Evolutionary conservation across 2,113 vertebrate genomes (phyloP).

Genomic region (Microcebus lehilahytsara): DNA sequence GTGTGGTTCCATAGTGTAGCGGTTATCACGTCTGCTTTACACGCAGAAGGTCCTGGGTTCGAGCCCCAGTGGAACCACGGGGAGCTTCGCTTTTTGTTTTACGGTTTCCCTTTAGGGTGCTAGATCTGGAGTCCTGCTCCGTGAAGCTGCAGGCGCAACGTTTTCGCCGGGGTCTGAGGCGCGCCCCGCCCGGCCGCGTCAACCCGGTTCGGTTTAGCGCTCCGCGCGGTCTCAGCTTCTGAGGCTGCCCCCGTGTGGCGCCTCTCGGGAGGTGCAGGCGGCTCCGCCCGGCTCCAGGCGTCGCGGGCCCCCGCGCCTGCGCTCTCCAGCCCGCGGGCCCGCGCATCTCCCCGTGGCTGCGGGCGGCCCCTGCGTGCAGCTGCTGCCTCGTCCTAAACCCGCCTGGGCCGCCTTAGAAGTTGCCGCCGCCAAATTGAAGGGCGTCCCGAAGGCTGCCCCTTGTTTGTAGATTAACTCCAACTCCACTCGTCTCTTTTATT

Average conservation of each 20-base stretch:
- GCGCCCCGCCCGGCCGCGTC: accelerated
- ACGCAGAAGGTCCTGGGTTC: conserved; percentile 99
- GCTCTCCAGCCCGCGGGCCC: accelerated
- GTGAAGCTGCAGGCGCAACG: accelerated
- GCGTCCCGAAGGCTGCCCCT: too few relatives aligned
- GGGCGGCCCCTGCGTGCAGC: accelerated
- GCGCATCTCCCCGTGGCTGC: accelerated
- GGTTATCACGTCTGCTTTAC: conserved; percentile 99
- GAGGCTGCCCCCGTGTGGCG: neutral
- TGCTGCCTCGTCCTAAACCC: too few relatives aligned
- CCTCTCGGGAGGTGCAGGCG: neutral
- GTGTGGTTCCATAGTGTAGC: conserved; percentile 98
- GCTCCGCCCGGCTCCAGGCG: accelerated
- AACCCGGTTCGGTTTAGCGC: accelerated
- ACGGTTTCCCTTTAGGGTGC: neutral
- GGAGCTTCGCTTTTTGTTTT: accelerated
- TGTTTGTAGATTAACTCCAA: neutral
- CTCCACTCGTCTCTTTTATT: neutral
- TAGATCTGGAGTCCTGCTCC: accelerated
- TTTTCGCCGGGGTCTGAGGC: accelerated
- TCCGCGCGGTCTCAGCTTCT: accelerated
- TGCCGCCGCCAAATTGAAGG: too few relatives aligned
- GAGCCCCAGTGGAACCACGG: conserved; percentile 97
- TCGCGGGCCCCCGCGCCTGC: neutral
- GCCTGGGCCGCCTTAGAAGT: neutral